Conservation (phyloP, 2,888 invertebrate species). For the Tridacna gigas region DNA sequence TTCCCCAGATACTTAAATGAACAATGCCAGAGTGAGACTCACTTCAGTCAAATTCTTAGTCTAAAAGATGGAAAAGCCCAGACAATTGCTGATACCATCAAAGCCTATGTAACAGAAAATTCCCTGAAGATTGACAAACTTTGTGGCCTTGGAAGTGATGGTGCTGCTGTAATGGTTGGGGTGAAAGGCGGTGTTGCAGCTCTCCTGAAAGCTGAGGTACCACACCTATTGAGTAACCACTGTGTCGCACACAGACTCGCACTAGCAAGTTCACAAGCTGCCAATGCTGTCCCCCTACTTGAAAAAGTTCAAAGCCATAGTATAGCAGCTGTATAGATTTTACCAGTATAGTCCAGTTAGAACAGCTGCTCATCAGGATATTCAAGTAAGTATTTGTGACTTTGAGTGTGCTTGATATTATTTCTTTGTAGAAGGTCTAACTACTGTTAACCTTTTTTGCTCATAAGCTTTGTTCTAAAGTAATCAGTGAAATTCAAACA, state of each 20-base stretch:
- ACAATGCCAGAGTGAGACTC: slow-evolving; percentile 23
- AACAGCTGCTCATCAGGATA: slow-evolving; percentile 26
- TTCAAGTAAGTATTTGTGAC: slow-evolving; percentile 27
- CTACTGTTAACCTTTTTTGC: background rate
- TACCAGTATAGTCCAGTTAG: slow-evolving; percentile 49
- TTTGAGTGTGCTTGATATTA: background rate
- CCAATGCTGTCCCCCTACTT: slow-evolving; percentile 28
- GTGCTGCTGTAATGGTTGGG: slow-evolving; percentile 58
- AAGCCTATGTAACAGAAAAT: slow-evolving; percentile 7
- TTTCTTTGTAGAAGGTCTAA: background rate
- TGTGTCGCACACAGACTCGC: slow-evolving; percentile 58
- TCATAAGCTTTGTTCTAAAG: too few relatives aligned
- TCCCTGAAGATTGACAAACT: slow-evolving; percentile 33
- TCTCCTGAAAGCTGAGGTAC: slow-evolving; percentile 15
- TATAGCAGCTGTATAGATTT: slow-evolving; percentile 47
- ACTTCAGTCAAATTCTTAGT: slow-evolving; percentile 9
- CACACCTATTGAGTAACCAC: slow-evolving; percentile 47
- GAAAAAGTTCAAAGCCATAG: slow-evolving; percentile 44
- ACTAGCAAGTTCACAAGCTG: slow-evolving; percentile 42
- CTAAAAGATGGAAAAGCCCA: slow-evolving; percentile 53
- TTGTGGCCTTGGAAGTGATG: slow-evolving; percentile 50
- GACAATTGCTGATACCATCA: slow-evolving; percentile 25
- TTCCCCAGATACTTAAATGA: background rate
- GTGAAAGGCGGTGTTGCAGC: slow-evolving; percentile 40
- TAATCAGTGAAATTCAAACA: background rate